phyloP scores from a whole-genome alignment of 1,140 invertebrate species.

The Oncopeltus fasciatus region DNA sequence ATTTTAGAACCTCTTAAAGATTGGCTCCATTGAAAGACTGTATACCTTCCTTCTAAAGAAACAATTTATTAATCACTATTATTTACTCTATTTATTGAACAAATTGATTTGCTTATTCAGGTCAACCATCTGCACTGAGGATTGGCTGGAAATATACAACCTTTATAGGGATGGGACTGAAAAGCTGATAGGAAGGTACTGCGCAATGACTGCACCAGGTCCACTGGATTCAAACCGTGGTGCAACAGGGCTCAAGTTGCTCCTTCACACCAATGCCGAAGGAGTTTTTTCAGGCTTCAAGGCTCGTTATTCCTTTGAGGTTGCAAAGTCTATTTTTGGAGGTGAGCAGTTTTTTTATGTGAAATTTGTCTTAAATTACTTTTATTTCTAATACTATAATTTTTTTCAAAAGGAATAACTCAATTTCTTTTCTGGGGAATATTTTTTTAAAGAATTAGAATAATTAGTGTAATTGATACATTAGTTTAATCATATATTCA shows the following conservation, averaged over 20 bases:
- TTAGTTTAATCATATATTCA: no score
- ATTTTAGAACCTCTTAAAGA: no score
- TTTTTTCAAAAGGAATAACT: no score
- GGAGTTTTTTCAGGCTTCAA: conserved; percentile 81
- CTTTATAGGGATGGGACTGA: conserved; percentile 63
- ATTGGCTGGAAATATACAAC: conserved; percentile 87
- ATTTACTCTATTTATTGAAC: not conserved
- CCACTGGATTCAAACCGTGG: conserved; percentile 76
- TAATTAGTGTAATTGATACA: no score
- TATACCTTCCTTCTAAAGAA: not conserved
- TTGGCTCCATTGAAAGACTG: not conserved
- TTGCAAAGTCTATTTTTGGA: conserved; percentile 71
- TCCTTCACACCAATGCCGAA: conserved; percentile 68
- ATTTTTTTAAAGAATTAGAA: no score
- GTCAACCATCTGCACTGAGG: conserved; percentile 63
- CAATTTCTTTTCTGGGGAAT: no score
- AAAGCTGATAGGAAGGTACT: conserved; percentile 72
- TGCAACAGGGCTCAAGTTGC: conserved; percentile 64
- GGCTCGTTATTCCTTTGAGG: conserved; percentile 74
- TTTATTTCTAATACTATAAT: no score
- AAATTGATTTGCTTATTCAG: not conserved
- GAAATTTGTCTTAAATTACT: no score
- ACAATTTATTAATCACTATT: not conserved
- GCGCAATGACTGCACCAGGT: conserved; percentile 67
- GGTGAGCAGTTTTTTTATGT: conserved; percentile 30